These are phyloP conservation scores for Tetragnatha montana DNA, from an alignment of 2,888 invertebrate species.

Conservation along the genomic window DNA sequence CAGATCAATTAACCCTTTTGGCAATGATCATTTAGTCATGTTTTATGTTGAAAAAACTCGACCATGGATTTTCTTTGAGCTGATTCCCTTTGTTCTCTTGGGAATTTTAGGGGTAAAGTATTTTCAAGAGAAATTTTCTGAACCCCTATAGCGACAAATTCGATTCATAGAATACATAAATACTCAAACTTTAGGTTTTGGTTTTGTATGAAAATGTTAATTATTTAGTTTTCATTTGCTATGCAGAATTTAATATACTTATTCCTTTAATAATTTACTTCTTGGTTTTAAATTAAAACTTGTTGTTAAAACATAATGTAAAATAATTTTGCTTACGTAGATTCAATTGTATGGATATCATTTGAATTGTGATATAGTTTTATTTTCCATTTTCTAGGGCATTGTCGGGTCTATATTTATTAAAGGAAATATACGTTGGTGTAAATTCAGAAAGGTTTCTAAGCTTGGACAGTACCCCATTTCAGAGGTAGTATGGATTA, in stretches of 20 bases:
- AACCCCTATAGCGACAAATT: background rate
- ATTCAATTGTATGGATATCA: background rate
- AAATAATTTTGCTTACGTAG: background rate
- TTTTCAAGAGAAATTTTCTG: background rate
- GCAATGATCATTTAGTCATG: constrained; percentile 97
- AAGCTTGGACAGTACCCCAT: constrained; percentile 79
- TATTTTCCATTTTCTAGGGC: constrained; percentile 75
- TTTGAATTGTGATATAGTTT: background rate
- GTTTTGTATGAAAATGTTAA: background rate
- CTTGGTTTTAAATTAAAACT: background rate
- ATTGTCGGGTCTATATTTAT: constrained; percentile 79
- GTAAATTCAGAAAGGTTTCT: constrained; percentile 77
- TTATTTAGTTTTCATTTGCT: background rate
- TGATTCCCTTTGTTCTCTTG: constrained; percentile 95
- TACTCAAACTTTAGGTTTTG: background rate
- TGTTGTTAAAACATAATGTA: background rate
- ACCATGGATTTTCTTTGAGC: constrained; percentile 98
- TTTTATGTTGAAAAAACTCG: constrained; percentile 97
- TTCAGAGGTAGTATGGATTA: constrained; percentile 75
- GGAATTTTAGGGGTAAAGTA: constrained; percentile 88
- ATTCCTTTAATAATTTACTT: background rate
- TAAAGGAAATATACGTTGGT: constrained; percentile 78
- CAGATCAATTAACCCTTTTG: constrained; percentile 98
- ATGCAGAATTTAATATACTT: background rate
- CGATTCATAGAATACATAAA: too few species aligned